Conservation (phyloP, 2,113 vertebrate genomes). For the Ranitomeya variabilis region DNA sequence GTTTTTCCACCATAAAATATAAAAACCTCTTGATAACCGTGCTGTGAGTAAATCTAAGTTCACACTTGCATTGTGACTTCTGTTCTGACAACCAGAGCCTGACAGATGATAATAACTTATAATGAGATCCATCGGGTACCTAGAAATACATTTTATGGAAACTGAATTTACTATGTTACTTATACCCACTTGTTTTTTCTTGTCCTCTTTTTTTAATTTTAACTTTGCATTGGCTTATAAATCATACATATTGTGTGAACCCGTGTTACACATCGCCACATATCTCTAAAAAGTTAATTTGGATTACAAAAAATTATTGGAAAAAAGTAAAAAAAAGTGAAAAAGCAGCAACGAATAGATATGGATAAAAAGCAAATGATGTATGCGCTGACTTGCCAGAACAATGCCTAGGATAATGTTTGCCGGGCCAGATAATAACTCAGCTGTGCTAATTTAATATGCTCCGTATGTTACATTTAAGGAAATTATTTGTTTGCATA, state of each 20-base stretch:
- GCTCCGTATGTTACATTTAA: background rate
- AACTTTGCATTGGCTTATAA: background rate
- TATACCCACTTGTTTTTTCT: background rate
- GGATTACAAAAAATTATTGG: background rate
- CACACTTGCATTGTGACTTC: no score
- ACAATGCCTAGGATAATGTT: background rate
- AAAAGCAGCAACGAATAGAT: background rate
- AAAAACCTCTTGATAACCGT: no score
- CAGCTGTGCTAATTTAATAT: slow-evolving; percentile 7
- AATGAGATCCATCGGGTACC: background rate
- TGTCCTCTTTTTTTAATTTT: no score
- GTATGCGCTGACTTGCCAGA: background rate
- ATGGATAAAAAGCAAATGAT: slow-evolving; percentile 9
- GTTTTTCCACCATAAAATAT: no score
- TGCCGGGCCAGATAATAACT: slow-evolving; percentile 2
- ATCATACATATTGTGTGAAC: background rate
- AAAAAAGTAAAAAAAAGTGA: background rate
- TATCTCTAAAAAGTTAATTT: background rate
- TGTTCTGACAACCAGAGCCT: no score
- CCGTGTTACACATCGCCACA: background rate
- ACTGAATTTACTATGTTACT: background rate
- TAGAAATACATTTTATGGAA: background rate
- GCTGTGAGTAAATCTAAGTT: no score
- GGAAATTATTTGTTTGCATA: background rate
- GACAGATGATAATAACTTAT: no score